Evolutionary conservation across 2,113 vertebrate genomes (phyloP), one percentile per base, ranked within the genome.

Genomic region (Nothoprocta pentlandii): DNA sequence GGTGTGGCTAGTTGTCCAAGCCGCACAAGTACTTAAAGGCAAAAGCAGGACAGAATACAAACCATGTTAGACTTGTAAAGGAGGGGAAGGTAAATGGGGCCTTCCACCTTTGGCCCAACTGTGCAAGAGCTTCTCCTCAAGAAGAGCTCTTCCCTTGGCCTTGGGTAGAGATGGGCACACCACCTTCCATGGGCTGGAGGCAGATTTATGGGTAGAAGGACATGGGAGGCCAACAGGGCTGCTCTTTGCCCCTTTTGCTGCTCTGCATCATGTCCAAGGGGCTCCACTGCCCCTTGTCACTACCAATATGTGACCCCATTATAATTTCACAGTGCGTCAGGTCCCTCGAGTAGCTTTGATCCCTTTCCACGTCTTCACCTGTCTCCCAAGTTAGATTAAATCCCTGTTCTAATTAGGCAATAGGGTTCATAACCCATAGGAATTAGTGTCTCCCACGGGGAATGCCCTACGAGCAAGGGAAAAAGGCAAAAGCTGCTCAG

Each of bases 281-380:
- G 70, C 41, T 73, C 80, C 77, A 47, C 28, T 32, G 44, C 19
- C 28, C 32, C 54, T 73, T 19, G 4, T 34, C 53, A 10, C 34
- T 2, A 0, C 25, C 0, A 3, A 0, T 21, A 25, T 23, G 42
- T 82, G 53, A 10, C 53, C 58, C 79, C 6, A 0, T 30, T 82
- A 80, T 61, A 12, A 32, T 64, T 76, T 28, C 12, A 41, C 42
- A 12, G 4, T 3, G 21, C 26, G 32, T 51, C 32, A 80, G 73
- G 19, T 34, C 44, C 17, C 34, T 73, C 4, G 0, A 14, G 53
- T 8, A 47, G 12, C 39, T 90, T 71, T 76, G 39, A 61, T 13
- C 10, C 7, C 23, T 26, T 47, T 79, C 13, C 0, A 1, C 30
- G 23, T 46, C 81, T 85, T 73, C 30, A 3, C 17, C 68, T 13